These are phyloP conservation scores for Sitobion miscanthi DNA, from an alignment of 1,140 invertebrate genomes.

Conservation along the genomic window DNA sequence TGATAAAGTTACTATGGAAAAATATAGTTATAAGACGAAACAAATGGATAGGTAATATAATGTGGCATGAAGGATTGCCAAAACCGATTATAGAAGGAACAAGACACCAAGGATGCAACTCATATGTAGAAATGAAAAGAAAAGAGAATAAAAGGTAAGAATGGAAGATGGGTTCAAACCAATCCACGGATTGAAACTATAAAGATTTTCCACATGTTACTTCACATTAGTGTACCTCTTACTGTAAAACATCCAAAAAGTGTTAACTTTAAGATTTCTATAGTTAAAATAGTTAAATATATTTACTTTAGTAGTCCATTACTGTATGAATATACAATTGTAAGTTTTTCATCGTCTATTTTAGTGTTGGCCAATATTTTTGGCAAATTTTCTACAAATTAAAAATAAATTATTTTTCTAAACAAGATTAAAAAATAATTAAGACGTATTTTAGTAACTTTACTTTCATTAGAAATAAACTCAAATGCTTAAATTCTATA, in stretches of 20 bases:
- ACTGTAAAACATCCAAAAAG: not conserved
- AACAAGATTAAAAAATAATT: not conserved
- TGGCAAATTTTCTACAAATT: conserved; percentile 40
- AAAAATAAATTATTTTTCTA: not conserved
- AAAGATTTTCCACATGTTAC: too few relatives aligned
- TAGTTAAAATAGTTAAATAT: not conserved
- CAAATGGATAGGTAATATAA: too few relatives aligned
- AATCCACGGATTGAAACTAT: too few relatives aligned
- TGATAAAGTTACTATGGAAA: too few relatives aligned
- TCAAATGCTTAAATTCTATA: not conserved
- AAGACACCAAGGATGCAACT: too few relatives aligned
- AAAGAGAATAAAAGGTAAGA: too few relatives aligned
- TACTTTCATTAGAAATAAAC: not conserved
- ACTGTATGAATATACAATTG: conserved; percentile 34
- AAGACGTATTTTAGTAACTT: not conserved
- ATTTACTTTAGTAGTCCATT: conserved; percentile 43
- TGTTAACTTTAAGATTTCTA: too few relatives aligned
- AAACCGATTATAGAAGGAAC: too few relatives aligned
- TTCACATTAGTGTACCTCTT: not conserved
- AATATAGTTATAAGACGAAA: too few relatives aligned
- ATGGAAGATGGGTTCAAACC: too few relatives aligned
- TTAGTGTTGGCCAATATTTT: conserved; percentile 45
- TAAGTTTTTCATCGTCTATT: conserved; percentile 44
- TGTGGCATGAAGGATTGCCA: too few relatives aligned
- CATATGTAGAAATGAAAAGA: too few relatives aligned